These are phyloP conservation scores for Turdus rufiventris DNA, from an alignment of 2,113 vertebrate genomes.

Conservation along the genomic window DNA sequence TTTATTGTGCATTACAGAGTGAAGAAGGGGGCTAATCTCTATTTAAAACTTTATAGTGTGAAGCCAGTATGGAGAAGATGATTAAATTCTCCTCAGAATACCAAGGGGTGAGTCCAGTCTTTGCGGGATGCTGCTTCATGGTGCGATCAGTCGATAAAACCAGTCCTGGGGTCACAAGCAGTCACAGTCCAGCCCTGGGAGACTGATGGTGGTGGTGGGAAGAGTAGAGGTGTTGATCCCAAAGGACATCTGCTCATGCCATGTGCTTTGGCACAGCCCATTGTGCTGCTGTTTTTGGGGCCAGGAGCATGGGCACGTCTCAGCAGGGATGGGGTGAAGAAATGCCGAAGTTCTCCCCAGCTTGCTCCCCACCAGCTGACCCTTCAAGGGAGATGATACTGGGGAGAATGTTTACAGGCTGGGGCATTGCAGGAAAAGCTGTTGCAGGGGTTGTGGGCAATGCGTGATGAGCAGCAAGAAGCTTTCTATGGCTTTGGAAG, in stretches of 20 bases:
- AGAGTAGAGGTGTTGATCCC: background rate
- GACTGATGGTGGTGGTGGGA: background rate
- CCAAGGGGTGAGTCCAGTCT: background rate
- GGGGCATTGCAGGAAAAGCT: background rate
- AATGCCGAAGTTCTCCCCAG: background rate
- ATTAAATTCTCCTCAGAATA: background rate
- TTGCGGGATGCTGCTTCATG: background rate
- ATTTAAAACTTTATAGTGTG: background rate
- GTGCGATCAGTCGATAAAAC: background rate
- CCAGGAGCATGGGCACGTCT: accelerated
- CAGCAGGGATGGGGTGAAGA: background rate
- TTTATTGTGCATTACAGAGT: background rate
- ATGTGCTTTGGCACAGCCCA: background rate
- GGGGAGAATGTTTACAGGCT: background rate
- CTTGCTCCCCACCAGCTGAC: background rate
- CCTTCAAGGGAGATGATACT: background rate
- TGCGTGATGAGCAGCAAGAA: background rate
- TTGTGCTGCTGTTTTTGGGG: accelerated
- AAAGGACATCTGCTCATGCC: background rate
- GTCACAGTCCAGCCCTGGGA: background rate
- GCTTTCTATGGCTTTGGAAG: background rate
- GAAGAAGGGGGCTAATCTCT: background rate
- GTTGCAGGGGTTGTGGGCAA: background rate
- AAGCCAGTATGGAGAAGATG: background rate
- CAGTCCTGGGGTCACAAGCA: background rate